Conservation (phyloP, 2,797 vertebrate species). For the Dryobates pubescens region DNA sequence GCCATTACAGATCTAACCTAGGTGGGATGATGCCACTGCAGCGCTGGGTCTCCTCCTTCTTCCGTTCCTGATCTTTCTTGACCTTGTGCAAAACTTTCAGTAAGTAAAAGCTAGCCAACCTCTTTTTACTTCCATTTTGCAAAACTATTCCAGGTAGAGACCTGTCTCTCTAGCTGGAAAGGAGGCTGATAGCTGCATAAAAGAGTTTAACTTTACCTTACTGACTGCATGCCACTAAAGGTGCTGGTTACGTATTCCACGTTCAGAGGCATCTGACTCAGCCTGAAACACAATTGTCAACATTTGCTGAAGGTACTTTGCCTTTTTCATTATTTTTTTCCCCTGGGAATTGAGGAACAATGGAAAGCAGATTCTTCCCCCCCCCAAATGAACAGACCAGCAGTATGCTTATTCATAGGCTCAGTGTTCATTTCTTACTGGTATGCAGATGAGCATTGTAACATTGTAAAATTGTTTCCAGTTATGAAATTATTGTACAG, state of each 20-base stretch:
- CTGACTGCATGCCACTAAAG: background rate
- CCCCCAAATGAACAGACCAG: background rate
- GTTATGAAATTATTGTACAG: background rate
- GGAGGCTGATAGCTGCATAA: background rate
- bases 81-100: background rate
- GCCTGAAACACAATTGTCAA: background rate
- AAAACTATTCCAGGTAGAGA: background rate
- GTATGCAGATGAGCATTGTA: background rate
- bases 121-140: background rate
- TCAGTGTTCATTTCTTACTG: background rate
- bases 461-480: background rate
- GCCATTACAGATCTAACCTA: background rate
- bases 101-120: background rate
- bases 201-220: background rate
- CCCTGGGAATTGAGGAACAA: background rate
- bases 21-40: background rate
- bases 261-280: background rate
- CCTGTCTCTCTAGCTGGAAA: background rate
- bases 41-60: background rate
- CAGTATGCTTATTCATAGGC: background rate
- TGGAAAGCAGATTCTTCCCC: background rate
- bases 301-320: background rate
- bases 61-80: background rate
- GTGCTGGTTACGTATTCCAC: background rate
- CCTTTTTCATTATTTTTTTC: background rate